phyloP scores from a whole-genome alignment of 1,140 invertebrate genomes.

The Philotrypesis tridentata region DNA sequence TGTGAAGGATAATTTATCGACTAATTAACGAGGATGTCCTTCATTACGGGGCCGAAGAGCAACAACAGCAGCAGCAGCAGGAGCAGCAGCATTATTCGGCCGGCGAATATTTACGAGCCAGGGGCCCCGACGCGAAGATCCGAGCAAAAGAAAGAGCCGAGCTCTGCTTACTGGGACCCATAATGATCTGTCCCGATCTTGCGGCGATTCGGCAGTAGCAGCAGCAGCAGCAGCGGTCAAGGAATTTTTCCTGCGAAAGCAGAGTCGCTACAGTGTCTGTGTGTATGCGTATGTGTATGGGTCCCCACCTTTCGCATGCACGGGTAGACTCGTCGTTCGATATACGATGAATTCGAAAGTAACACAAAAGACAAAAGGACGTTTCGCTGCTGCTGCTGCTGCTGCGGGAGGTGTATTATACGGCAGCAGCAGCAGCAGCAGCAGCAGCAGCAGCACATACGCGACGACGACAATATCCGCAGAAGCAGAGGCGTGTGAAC shows the following conservation, averaged over 20 bases:
- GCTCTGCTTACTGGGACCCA: slow-evolving; percentile 56
- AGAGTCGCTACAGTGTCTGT: background rate
- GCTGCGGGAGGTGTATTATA: too few species aligned
- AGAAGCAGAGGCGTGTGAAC: slow-evolving; percentile 16
- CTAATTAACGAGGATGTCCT: slow-evolving; percentile 74
- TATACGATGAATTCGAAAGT: slow-evolving; percentile 29
- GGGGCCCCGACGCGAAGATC: slow-evolving; percentile 46
- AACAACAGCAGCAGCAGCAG: slow-evolving; percentile 57
- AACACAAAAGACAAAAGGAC: slow-evolving; percentile 28
- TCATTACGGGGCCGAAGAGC: slow-evolving; percentile 66
- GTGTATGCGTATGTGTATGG: too few species aligned
- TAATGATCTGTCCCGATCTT: slow-evolving; percentile 69
- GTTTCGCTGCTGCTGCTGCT: background rate
- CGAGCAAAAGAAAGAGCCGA: slow-evolving; percentile 36
- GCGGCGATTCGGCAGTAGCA: slow-evolving; percentile 60
- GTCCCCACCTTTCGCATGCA: background rate
- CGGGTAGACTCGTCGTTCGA: background rate
- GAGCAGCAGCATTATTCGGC: slow-evolving; percentile 68
- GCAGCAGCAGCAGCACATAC: too few species aligned
- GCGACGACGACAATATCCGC: background rate
- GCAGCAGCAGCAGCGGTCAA: slow-evolving; percentile 39
- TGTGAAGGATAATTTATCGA: slow-evolving; percentile 72
- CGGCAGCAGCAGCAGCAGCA: too few species aligned
- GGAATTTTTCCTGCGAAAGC: slow-evolving; percentile 54
- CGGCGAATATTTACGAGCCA: slow-evolving; percentile 71